Percentiles rank a stretch among this genome's conserved stretches.
Conservation (phyloP, 1,140 invertebrate species). For the Araneus ventricosus region DNA sequence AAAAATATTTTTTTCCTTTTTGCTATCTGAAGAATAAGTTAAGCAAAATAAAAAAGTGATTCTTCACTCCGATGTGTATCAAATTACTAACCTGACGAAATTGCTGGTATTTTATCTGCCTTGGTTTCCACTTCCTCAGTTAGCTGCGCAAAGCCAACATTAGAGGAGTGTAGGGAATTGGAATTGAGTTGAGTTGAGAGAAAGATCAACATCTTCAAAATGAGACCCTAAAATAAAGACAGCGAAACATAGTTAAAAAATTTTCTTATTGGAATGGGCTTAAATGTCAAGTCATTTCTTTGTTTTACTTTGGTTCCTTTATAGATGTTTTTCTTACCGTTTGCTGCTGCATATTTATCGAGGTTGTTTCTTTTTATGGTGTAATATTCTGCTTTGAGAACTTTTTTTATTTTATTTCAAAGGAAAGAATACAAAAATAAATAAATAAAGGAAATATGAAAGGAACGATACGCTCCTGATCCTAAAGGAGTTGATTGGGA, state of each 20-base stretch:
- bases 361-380: neutral
- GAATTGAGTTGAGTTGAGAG: constrained; percentile 4
- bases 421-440: neutral
- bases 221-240: neutral
- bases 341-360: neutral
- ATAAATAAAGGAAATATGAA: neutral
- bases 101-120: neutral
- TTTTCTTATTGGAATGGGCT: neutral
- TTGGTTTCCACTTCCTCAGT: no score
- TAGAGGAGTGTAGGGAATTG: no score
- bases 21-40: no score
- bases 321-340: neutral
- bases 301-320: neutral
- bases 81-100: neutral
- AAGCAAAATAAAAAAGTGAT: no score
- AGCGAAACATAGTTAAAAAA: neutral
- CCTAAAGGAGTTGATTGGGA: neutral
- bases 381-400: neutral
- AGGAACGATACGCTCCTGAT: neutral
- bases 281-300: constrained; percentile 14
- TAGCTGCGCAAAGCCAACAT: no score
- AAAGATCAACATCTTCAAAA: neutral
- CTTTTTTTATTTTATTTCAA: neutral
- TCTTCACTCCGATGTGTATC: neutral
- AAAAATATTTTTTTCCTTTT: no score